Evolutionary conservation across 2,113 vertebrate genomes (phyloP).

Genomic region (Aythya baeri): DNA sequence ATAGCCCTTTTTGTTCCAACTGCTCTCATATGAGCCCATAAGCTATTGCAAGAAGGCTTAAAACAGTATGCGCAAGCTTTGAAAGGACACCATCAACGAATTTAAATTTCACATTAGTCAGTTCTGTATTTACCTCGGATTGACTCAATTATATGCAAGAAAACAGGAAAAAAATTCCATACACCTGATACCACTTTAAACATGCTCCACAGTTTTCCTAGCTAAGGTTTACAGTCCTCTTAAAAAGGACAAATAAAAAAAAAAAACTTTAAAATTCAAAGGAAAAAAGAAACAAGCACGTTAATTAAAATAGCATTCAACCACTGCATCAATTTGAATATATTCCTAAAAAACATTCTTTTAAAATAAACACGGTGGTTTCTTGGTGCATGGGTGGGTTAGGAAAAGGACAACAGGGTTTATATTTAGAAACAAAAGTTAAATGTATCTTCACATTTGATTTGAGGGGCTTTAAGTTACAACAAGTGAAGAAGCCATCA

Average conservation of each 20-base stretch:
- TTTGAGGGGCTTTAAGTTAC: constrained; percentile 2
- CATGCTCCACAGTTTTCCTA: background rate
- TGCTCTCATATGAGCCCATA: background rate
- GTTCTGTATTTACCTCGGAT: background rate
- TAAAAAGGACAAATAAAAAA: background rate
- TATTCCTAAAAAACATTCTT: background rate
- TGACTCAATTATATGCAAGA: background rate
- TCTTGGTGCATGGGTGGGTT: background rate
- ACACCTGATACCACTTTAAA: background rate
- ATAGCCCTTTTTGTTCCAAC: background rate
- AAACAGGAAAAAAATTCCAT: background rate
- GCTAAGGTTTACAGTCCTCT: background rate
- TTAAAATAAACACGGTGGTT: background rate
- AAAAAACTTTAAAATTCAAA: background rate
- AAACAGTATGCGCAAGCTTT: background rate
- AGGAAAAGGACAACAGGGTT: background rate
- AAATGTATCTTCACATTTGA: background rate
- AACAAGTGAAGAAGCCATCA: background rate
- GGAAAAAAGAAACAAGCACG: background rate
- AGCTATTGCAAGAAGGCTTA: background rate
- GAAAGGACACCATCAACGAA: background rate
- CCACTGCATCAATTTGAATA: background rate
- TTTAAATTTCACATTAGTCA: background rate
- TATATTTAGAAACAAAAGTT: background rate
- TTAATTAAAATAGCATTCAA: background rate